Base-by-base conservation (phyloP, 2,113 vertebrate species). In the Shinisaurus crocodilurus region DNA sequence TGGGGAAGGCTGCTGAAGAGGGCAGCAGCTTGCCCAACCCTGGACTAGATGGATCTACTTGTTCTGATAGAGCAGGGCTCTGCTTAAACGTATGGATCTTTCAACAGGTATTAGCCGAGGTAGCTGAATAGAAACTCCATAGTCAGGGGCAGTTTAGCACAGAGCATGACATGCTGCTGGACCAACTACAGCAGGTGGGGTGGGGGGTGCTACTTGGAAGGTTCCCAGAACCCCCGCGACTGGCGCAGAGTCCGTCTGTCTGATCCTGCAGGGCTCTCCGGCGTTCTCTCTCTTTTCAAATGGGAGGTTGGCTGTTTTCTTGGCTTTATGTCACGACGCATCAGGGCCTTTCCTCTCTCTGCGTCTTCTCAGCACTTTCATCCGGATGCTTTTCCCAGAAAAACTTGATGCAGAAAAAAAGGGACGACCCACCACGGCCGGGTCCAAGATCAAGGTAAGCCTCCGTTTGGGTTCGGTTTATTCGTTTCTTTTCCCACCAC, bases 381-480 rank as follows among this genome's bases (percentile, higher is more conserved):
- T 99, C 92, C 94, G 90, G 74, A 98, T 97, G 95, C 98, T 99
- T 86, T 99, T 99, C 92, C 98, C 99, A 6, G 99, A 99, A 95
- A 99, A 98, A 93, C 97, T 99, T 32, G 98, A 98, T 88, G 96
- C 97, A 16, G 98, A 99, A 81, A 99, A 99, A 97, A 99, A 99
- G 93, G 92, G 98, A 87, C 96, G 99, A 34, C 99, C 99, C 0
- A 98, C 98, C 85, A 99, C 99, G 0, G 99, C 98, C 0, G 95
- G 98, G 92, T 97, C 98, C 85, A 99, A 99, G 96, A 99, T 99
- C 96, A 99, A 99, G 98, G 99, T 99, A 91, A 0, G 77, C n/a
- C 88, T 79, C 3, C 0, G 0, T 2, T 77, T 29, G 16, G 82
- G 50, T 54, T 27, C 6, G 27, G 20, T n/a, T 25, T 48, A 8